phyloP scores from a whole-genome alignment of 2,113 vertebrate species.

The Chrysochloris asiatica region DNA sequence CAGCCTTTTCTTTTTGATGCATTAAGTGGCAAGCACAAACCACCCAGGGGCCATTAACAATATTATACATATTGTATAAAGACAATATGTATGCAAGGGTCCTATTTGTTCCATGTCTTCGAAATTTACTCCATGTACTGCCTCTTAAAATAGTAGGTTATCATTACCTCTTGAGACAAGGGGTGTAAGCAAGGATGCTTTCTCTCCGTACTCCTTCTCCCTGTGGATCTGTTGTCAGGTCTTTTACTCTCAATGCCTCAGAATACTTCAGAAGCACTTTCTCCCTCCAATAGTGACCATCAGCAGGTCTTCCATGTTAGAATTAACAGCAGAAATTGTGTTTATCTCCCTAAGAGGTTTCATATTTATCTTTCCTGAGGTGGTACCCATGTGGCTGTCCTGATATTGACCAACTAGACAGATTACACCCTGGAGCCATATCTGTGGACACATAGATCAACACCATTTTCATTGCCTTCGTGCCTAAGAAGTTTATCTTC shows the following conservation, averaged over 20 bases:
- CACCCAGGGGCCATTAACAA: neutral
- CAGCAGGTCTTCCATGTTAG: conserved; percentile 72
- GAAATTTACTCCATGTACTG: neutral
- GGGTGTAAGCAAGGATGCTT: neutral
- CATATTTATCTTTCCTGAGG: conserved; percentile 84
- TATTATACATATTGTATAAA: neutral
- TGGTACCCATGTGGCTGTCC: conserved; percentile 82
- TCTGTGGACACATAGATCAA: conserved; percentile 83
- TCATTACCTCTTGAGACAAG: neutral
- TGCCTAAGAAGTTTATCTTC: conserved; percentile 83
- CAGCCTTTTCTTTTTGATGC: neutral
- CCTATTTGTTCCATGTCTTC: neutral
- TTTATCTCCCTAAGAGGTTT: conserved; percentile 84
- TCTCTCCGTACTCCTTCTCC: neutral
- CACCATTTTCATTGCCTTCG: conserved; percentile 81
- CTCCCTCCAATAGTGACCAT: conserved; percentile 57
- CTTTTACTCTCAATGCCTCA: neutral
- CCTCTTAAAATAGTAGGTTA: neutral
- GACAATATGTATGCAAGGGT: too few relatives aligned
- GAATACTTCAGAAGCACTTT: conserved; percentile 30
- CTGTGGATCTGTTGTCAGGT: neutral
- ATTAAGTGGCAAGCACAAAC: neutral
- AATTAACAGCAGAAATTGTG: conserved; percentile 75
- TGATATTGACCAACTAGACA: conserved; percentile 86
- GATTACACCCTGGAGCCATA: conserved; percentile 85